Conservation (phyloP, 2,888 invertebrate genomes). For the Acanthoscelides obtectus region DNA sequence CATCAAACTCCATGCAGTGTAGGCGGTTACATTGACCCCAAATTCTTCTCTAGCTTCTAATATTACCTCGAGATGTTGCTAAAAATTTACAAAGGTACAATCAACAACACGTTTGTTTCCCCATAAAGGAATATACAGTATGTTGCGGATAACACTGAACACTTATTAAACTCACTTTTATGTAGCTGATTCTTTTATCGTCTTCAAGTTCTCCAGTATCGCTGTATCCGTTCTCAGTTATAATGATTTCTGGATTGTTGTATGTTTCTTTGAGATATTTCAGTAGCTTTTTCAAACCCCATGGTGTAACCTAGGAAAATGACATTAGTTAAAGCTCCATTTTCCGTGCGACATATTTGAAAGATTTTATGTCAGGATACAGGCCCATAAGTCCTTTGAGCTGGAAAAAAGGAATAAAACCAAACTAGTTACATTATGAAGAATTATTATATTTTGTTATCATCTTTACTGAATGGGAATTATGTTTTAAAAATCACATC, state of each 20-base stretch:
- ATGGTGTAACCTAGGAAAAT: slow-evolving; percentile 49
- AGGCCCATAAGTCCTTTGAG: no score
- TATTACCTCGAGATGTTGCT: slow-evolving; percentile 11
- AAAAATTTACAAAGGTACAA: not conserved
- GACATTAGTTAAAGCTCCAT: no score
- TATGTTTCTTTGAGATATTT: slow-evolving; percentile 37
- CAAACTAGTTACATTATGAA: no score
- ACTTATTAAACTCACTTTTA: slow-evolving; percentile 11
- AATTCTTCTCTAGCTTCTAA: slow-evolving; percentile 21
- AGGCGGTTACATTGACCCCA: slow-evolving; percentile 23
- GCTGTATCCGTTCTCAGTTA: slow-evolving; percentile 56
- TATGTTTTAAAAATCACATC: no score
- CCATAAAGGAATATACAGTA: no score
- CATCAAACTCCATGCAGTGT: slow-evolving; percentile 26
- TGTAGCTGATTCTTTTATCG: slow-evolving; percentile 14
- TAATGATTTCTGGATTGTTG: slow-evolving; percentile 50
- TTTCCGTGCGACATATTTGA: no score
- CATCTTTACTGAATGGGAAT: no score
- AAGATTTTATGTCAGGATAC: no score
- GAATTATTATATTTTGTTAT: no score
- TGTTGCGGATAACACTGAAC: not conserved
- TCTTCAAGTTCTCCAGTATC: slow-evolving; percentile 31
- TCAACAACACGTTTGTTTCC: no score
- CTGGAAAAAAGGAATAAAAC: no score
- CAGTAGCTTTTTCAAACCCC: slow-evolving; percentile 53